Conservation (phyloP, 2,888 invertebrate genomes). For the Catocala fraxini region DNA sequence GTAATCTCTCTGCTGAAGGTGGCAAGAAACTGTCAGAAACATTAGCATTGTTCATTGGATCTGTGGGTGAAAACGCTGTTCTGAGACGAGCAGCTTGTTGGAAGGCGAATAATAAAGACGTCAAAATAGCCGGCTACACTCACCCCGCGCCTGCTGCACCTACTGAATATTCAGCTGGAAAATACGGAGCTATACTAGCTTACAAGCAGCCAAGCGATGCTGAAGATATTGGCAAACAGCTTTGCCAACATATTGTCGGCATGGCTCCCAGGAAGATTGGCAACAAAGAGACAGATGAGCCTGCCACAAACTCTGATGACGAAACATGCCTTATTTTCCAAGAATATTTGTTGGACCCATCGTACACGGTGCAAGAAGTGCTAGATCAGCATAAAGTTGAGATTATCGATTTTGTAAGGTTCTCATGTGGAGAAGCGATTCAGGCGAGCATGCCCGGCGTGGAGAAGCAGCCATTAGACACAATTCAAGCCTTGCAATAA, state of each 20-base stretch:
- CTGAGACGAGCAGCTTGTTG: conserved; percentile 93
- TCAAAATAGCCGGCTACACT: conserved; percentile 90
- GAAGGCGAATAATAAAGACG: conserved; percentile 84
- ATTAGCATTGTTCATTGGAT: conserved; percentile 94
- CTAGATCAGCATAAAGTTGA: conserved; percentile 89
- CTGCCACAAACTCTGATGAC: conserved; percentile 90
- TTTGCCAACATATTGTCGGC: conserved; percentile 98
- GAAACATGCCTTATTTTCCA: conserved; percentile 95
- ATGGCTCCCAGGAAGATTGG: conserved; percentile 94
- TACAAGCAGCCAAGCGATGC: conserved; percentile 83
- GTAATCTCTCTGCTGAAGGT: conserved; percentile 87
- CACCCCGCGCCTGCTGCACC: conserved; percentile 90
- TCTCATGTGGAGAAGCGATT: conserved; percentile 93
- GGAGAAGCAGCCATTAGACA: conserved; percentile 85
- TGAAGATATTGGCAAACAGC: conserved; percentile 89
- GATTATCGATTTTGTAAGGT: conserved; percentile 94
- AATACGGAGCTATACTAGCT: conserved; percentile 95
- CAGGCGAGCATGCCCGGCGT: conserved; percentile 78
- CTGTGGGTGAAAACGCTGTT: conserved; percentile 96
- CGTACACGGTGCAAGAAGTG: conserved; percentile 91
- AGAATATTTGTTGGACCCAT: conserved; percentile 94
- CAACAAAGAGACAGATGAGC: conserved; percentile 88
- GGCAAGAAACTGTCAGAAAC: conserved; percentile 93
- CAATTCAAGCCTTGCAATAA: conserved; percentile 89
- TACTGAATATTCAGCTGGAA: conserved; percentile 90